These are phyloP conservation scores for Hydropotes inermis DNA, from an alignment of 2,113 vertebrate species.

Conservation along the genomic window DNA sequence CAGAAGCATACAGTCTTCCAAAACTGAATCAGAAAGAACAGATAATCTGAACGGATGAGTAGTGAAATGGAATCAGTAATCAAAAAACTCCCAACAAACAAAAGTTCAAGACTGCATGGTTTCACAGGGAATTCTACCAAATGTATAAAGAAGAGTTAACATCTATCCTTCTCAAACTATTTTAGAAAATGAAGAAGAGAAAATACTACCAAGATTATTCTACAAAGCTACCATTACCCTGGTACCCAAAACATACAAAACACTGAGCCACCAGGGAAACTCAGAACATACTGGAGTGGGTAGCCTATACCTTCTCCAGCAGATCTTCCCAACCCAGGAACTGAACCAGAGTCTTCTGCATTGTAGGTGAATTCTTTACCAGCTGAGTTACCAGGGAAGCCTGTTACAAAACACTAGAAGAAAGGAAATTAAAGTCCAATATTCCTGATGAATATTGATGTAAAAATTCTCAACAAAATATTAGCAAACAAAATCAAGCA, in stretches of 20 bases:
- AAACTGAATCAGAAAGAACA: not conserved
- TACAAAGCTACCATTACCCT: not conserved
- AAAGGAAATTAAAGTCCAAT: not conserved
- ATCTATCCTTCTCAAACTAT: not conserved
- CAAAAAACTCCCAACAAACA: not conserved
- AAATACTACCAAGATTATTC: not conserved
- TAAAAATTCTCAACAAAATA: not conserved
- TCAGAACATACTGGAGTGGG: not conserved
- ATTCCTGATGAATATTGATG: not conserved
- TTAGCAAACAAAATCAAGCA: not conserved
- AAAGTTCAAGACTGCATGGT: not conserved
- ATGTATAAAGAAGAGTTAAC: not conserved
- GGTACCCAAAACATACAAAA: not conserved
- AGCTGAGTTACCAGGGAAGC: not conserved
- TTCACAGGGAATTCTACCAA: not conserved
- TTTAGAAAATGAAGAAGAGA: not conserved
- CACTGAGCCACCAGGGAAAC: not conserved
- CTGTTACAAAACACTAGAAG: not conserved
- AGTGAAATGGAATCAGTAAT: not conserved
- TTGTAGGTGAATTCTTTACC: not conserved
- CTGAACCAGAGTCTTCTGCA: not conserved
- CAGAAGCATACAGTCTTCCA: not conserved
- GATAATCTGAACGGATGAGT: not conserved
- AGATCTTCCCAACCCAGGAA: not conserved
- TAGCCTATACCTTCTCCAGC: not conserved